A percentile compares a stretch with the other conserved stretches of the same genome.
Conservation (phyloP, 2,888 invertebrate genomes). For the Melitaea athalia region DNA sequence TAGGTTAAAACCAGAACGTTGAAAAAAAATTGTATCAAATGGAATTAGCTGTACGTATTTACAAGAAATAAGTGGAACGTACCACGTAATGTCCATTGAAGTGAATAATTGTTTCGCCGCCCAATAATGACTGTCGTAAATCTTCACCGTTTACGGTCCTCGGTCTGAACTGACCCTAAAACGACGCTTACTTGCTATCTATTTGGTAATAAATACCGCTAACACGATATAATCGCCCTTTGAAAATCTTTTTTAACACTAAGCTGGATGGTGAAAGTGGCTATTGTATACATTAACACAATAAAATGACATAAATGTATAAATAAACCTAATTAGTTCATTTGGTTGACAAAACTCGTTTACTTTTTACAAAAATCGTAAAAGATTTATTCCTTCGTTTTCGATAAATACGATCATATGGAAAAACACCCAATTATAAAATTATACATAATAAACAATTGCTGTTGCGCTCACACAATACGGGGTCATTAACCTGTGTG, state of each 20-base stretch:
- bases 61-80: background rate
- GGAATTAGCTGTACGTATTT: background rate
- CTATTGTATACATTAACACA: background rate
- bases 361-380: too few species aligned
- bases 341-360: too few species aligned
- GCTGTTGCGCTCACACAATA: too few species aligned
- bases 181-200: slow-evolving; percentile 13
- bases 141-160: slow-evolving; percentile 27
- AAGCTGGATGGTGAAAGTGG: background rate
- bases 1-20: too few species aligned
- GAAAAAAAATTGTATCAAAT: background rate
- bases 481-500: too few species aligned
- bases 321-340: too few species aligned
- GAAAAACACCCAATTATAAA: too few species aligned
- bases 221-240: slow-evolving; percentile 4
- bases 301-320: too few species aligned
- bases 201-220: slow-evolving; percentile 7
- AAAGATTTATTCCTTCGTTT: too few species aligned
- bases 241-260: slow-evolving; percentile 1
- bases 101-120: slow-evolving; percentile 26
- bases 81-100: background rate
- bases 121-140: slow-evolving; percentile 31
- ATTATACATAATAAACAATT: too few species aligned
- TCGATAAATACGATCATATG: too few species aligned
- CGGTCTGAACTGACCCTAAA: slow-evolving; percentile 22